A percentile compares a stretch with the other conserved stretches of the same genome.
Evolutionary conservation across 2,888 invertebrate species (phyloP).

Genomic region (Tetrapedia diversipes): DNA sequence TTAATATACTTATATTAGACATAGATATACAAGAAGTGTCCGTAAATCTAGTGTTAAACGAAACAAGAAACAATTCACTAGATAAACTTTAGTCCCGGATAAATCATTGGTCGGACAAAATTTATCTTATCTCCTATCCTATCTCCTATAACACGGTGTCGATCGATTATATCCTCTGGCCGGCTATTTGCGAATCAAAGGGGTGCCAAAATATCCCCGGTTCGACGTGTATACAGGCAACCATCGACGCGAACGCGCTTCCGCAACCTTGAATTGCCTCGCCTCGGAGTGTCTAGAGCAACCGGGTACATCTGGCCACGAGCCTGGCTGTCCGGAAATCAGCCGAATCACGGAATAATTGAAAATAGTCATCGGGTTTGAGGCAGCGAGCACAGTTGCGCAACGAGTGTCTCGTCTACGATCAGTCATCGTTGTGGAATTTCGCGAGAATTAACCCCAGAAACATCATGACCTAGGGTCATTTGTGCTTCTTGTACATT

Average conservation of each 20-base stretch:
- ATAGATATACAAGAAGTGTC: too few species aligned
- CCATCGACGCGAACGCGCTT: constrained; percentile 8
- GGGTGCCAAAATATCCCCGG: constrained; percentile 35
- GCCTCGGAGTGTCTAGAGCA: constrained; percentile 36
- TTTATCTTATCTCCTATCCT: too few species aligned
- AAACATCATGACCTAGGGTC: not conserved
- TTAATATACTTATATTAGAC: too few species aligned
- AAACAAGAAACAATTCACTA: too few species aligned
- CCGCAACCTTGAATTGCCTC: constrained; percentile 53
- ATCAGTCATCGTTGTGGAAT: constrained; percentile 44
- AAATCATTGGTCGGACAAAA: too few species aligned
- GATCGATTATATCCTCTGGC: constrained; percentile 1
- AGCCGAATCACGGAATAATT: constrained; percentile 53
- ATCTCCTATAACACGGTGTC: too few species aligned
- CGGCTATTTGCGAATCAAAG: constrained; percentile 35
- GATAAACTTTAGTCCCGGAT: too few species aligned
- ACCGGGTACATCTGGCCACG: constrained; percentile 44
- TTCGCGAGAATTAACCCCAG: constrained; percentile 21
- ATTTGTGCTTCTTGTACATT: constrained; percentile 1
- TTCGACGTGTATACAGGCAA: not conserved
- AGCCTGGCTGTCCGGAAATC: constrained; percentile 55
- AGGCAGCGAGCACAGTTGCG: constrained; percentile 19
- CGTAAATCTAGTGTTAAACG: too few species aligned
- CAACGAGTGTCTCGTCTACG: constrained; percentile 30
- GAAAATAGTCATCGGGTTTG: constrained; percentile 42